Conservation (phyloP, 2,888 invertebrate species). For the Leptothorax acervorum region DNA sequence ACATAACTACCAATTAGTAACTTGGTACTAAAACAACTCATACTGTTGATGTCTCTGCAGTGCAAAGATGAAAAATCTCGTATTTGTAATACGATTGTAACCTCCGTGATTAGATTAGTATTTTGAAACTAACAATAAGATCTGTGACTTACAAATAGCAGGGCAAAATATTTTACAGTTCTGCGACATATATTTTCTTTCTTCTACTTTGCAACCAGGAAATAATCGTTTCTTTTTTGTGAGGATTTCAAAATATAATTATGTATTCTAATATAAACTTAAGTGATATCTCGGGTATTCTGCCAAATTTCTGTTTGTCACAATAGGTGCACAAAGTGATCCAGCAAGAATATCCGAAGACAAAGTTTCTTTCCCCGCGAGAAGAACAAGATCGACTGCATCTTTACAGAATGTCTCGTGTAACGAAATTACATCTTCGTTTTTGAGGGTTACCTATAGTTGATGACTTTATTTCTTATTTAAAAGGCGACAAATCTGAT, state of each 20-base stretch:
- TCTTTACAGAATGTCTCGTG: slow-evolving; percentile 26
- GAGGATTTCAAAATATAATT: not conserved
- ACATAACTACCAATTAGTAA: not conserved
- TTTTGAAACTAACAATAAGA: not conserved
- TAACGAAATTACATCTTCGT: slow-evolving; percentile 67
- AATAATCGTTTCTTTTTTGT: not conserved
- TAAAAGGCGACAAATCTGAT: slow-evolving; percentile 61
- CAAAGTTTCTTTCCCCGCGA: not conserved
- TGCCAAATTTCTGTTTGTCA: not conserved
- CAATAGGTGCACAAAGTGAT: not conserved
- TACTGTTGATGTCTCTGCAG: not conserved
- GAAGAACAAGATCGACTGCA: slow-evolving; percentile 7
- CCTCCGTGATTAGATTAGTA: not conserved
- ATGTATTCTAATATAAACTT: not conserved
- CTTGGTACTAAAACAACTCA: not conserved
- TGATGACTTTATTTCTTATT: slow-evolving; percentile 38
- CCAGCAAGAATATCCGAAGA: not conserved
- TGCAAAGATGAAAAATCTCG: not conserved
- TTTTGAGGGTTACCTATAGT: slow-evolving; percentile 33
- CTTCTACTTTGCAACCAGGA: not conserved
- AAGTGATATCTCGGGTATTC: not conserved
- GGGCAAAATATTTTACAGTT: not conserved
- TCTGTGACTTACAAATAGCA: not conserved
- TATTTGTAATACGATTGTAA: slow-evolving; percentile 10
- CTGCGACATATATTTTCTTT: not conserved